Conservation (phyloP, 2,113 vertebrate genomes). For the Ibidorhyncha struthersii region DNA sequence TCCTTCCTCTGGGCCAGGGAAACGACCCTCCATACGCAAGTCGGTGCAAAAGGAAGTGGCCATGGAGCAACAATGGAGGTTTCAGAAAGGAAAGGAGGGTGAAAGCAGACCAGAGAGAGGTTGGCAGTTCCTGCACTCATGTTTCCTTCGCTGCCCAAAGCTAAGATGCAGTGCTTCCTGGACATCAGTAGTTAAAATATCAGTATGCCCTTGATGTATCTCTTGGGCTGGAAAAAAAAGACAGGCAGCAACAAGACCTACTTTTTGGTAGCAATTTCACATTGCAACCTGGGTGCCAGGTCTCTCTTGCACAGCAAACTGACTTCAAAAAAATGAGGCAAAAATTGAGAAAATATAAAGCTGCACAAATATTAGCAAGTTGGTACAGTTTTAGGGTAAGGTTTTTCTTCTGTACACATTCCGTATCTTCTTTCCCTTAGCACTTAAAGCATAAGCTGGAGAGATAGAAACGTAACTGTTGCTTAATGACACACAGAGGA, state of each 20-base stretch:
- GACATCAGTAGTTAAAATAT: background rate
- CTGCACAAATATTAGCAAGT: background rate
- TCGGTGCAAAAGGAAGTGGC: accelerated
- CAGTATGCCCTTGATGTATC: background rate
- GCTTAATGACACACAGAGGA: background rate
- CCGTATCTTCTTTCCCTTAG: background rate
- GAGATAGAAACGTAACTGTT: background rate
- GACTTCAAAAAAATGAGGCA: background rate
- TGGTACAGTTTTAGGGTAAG: background rate
- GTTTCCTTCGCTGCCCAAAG: background rate
- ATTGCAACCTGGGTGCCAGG: background rate
- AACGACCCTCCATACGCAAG: background rate
- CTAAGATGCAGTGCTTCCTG: background rate
- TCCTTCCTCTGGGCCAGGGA: background rate
- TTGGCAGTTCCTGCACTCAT: accelerated
- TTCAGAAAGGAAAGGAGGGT: background rate
- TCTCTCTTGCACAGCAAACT: background rate
- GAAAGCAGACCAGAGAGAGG: background rate
- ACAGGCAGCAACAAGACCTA: background rate
- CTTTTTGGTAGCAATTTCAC: background rate
- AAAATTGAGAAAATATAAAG: background rate
- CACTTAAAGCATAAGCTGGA: background rate
- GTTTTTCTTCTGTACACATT: background rate
- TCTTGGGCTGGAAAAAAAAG: background rate
- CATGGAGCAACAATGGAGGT: background rate